phyloP scores from a whole-genome alignment of 2,888 invertebrate genomes.

The Eugnorisma glareosa region DNA sequence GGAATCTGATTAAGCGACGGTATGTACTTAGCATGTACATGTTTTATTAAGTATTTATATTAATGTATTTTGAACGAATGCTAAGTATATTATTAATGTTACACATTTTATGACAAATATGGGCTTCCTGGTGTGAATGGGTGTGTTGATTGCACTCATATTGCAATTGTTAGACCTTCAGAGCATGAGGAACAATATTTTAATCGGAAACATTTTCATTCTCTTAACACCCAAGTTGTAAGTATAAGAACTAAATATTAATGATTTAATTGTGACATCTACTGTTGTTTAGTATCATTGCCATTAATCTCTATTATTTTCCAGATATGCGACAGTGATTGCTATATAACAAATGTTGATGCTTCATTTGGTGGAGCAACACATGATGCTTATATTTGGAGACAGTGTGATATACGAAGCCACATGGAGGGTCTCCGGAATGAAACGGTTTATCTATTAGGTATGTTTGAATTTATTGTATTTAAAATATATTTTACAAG shows the following conservation, averaged over 20 bases:
- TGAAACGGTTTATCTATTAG: conserved; percentile 1
- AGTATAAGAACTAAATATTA: not conserved
- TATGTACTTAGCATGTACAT: not conserved
- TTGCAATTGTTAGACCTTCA: not conserved
- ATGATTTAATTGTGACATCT: too few relatives aligned
- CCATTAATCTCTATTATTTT: not conserved
- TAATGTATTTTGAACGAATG: not conserved
- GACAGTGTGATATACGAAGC: not conserved
- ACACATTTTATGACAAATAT: conserved; percentile 5
- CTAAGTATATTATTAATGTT: not conserved
- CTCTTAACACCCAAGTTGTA: not conserved
- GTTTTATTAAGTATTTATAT: not conserved
- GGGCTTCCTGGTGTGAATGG: not conserved
- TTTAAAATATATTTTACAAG: not conserved
- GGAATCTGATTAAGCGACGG: conserved; percentile 10
- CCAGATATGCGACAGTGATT: not conserved
- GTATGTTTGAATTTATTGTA: not conserved
- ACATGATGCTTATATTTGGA: not conserved
- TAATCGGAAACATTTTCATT: conserved; percentile 1
- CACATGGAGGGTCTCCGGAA: not conserved
- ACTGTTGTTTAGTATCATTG: not conserved
- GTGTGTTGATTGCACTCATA: not conserved
- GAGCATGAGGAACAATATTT: conserved; percentile 7
- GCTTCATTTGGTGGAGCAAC: not conserved
- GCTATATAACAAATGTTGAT: not conserved